Percentiles rank a stretch among this genome's conserved stretches.
phyloP scores from a whole-genome alignment of 2,797 vertebrate genomes.

The Saxicola maurus region DNA sequence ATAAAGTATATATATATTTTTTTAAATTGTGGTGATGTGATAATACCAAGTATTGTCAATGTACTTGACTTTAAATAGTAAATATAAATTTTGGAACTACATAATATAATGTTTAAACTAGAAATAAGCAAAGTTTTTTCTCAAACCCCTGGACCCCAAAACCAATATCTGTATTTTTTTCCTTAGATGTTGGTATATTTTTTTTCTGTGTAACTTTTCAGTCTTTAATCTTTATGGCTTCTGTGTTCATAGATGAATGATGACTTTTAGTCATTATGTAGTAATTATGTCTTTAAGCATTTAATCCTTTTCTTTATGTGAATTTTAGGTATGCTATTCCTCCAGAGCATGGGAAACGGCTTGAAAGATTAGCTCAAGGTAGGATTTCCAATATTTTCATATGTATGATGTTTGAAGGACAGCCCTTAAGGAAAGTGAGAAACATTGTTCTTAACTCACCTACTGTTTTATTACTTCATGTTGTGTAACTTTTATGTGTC shows the following conservation, averaged over 20 bases:
- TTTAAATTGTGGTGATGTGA: background rate
- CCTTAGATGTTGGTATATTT: background rate
- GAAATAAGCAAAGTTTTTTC: background rate
- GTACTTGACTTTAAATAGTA: background rate
- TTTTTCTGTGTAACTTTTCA: background rate
- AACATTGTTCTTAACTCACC: background rate
- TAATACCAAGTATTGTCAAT: background rate
- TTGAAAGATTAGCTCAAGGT: slow-evolving; percentile 82
- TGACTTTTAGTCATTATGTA: background rate
- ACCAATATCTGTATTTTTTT: background rate
- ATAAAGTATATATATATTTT: background rate
- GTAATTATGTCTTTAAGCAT: background rate
- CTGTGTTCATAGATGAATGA: background rate
- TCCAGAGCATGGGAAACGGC: slow-evolving; percentile 79
- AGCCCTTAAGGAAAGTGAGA: background rate
- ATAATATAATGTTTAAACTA: background rate
- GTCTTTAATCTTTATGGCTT: background rate
- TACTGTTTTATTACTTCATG: background rate
- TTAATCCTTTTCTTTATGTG: slow-evolving; percentile 36
- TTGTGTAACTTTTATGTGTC: background rate
- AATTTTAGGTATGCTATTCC: slow-evolving; percentile 79
- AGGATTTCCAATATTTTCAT: slow-evolving; percentile 35
- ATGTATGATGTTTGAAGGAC: background rate
- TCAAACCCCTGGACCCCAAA: background rate
- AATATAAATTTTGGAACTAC: background rate